These are phyloP conservation scores for Rhynchomys soricoides DNA, from an alignment of 2,113 vertebrate genomes.

Conservation along the genomic window DNA sequence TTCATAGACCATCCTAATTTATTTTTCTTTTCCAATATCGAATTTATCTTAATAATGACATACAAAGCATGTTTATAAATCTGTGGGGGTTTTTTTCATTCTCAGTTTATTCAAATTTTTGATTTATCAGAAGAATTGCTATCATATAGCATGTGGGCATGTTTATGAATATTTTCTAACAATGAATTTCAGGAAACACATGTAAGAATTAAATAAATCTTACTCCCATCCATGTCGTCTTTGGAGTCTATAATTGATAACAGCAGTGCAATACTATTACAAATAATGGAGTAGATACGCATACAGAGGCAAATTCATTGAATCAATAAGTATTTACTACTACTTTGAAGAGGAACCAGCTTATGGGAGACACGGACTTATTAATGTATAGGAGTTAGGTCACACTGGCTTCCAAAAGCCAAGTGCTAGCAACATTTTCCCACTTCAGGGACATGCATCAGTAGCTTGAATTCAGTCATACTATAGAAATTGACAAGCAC, in stretches of 20 bases:
- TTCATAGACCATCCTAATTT: neutral
- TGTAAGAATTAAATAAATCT: neutral
- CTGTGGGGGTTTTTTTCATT: neutral
- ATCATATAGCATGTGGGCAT: neutral
- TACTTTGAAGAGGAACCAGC: neutral
- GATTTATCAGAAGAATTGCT: constrained; percentile 39
- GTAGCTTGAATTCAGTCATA: neutral
- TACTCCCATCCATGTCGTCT: neutral
- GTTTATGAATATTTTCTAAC: constrained; percentile 32
- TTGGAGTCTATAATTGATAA: neutral
- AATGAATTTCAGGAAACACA: constrained; percentile 6
- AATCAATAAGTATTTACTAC: neutral
- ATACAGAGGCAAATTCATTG: neutral
- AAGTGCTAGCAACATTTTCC: neutral
- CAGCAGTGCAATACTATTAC: neutral
- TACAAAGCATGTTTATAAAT: neutral
- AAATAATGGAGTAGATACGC: neutral
- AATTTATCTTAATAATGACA: neutral
- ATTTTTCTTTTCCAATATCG: neutral
- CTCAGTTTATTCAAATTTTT: constrained; percentile 31
- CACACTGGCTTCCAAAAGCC: neutral
- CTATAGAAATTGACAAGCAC: neutral
- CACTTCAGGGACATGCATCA: neutral
- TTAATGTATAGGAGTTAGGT: neutral
- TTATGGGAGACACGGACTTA: neutral